Percentiles rank a stretch among this genome's conserved stretches.
Conservation (phyloP, 2,113 vertebrate species). For the Hepsetus odoe region DNA sequence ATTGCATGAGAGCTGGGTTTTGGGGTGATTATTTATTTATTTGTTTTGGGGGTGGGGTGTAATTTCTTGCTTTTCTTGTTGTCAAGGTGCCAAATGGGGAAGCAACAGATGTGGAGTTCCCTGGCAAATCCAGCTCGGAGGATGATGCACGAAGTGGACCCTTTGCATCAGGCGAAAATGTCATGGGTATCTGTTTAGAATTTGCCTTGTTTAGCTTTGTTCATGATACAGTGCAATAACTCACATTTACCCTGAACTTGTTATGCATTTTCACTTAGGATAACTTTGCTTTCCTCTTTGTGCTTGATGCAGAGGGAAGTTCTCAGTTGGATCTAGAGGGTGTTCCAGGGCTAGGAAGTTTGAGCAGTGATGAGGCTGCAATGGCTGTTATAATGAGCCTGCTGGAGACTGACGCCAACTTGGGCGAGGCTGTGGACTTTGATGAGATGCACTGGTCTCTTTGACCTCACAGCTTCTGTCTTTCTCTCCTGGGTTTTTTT, state of each 20-base stretch:
- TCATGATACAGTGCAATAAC: no score
- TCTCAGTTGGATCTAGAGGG: conserved; percentile 87
- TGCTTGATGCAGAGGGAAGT: conserved; percentile 71
- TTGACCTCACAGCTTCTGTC: conserved; percentile 62
- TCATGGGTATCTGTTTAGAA: conserved; percentile 74
- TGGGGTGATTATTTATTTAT: no score
- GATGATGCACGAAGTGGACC: conserved; percentile 69
- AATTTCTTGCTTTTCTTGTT: conserved; percentile 17
- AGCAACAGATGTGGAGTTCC: conserved; percentile 70
- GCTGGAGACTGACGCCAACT: conserved; percentile 86
- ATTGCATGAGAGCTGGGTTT: not conserved
- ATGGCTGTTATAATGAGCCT: conserved; percentile 93
- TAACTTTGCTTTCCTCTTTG: not conserved
- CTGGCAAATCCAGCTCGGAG: conserved; percentile 76
- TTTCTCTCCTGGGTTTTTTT: conserved; percentile 8
- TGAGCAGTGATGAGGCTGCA: conserved; percentile 82
- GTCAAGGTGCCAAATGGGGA: conserved; percentile 84
- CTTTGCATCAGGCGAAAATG: conserved; percentile 73
- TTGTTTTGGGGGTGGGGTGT: no score
- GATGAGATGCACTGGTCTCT: conserved; percentile 88
- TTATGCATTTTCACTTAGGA: not conserved
- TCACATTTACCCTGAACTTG: not conserved
- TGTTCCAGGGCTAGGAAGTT: conserved; percentile 73
- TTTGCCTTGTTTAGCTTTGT: not conserved
- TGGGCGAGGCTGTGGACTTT: conserved; percentile 84